Percentiles rank a stretch among this genome's conserved stretches.
phyloP scores from a whole-genome alignment of 1,140 invertebrate species.

The Scaptomyza montana region DNA sequence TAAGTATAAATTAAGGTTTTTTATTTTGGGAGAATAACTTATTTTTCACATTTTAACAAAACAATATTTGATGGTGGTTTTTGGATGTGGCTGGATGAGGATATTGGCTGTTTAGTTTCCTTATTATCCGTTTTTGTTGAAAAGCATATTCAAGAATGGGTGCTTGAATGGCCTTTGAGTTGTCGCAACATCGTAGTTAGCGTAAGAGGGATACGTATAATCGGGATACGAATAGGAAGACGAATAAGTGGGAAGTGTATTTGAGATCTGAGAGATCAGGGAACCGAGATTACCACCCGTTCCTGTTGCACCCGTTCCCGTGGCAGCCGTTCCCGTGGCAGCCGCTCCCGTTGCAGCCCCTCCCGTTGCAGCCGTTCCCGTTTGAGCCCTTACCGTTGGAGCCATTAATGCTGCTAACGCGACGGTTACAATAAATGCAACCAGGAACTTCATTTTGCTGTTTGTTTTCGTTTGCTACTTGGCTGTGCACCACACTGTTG shows the following conservation, averaged over 20 bases:
- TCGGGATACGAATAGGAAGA: neutral
- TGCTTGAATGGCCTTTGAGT: constrained; percentile 66
- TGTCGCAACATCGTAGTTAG: constrained; percentile 19
- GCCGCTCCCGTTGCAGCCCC: neutral
- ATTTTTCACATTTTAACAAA: constrained; percentile 61
- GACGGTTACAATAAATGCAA: constrained; percentile 39
- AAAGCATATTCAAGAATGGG: constrained; percentile 64
- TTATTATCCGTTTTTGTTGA: constrained; percentile 70
- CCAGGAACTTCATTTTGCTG: constrained; percentile 60
- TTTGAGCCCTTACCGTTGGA: neutral
- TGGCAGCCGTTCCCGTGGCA: too few relatives aligned
- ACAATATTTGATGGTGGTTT: constrained; percentile 31
- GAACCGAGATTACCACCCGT: neutral
- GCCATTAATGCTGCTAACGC: constrained; percentile 9
- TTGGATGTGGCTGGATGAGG: constrained; percentile 7
- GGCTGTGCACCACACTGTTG: constrained; percentile 36
- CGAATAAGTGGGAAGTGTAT: constrained; percentile 14
- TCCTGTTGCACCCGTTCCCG: neutral
- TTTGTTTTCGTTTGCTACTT: constrained; percentile 1
- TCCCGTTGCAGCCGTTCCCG: too few relatives aligned
- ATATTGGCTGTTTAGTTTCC: constrained; percentile 1
- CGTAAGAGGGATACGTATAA: neutral
- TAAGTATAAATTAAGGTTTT: constrained; percentile 30
- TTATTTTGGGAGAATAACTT: constrained; percentile 29
- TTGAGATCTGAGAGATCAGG: neutral